phyloP scores from a whole-genome alignment of 2,888 invertebrate genomes.

The Pandemis heparana region DNA sequence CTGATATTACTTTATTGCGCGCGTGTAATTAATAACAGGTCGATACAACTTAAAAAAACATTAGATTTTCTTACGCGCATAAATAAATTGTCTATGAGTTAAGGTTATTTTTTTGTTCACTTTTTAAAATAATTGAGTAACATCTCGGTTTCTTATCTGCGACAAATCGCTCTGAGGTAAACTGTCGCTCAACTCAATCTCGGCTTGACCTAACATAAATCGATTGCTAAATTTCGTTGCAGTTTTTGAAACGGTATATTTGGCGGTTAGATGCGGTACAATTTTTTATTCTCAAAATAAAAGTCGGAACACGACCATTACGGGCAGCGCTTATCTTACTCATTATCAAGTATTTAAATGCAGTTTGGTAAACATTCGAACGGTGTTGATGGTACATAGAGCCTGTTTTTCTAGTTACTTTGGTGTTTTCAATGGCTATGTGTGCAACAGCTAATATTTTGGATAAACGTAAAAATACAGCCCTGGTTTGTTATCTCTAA shows the following conservation, averaged over 20 bases:
- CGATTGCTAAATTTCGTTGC: slow-evolving; percentile 65
- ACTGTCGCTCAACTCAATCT: slow-evolving; percentile 51
- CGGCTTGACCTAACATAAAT: slow-evolving; percentile 60
- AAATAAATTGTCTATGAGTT: slow-evolving; percentile 16
- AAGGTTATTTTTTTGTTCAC: slow-evolving; percentile 34
- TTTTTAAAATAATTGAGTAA: slow-evolving; percentile 58
- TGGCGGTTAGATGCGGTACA: slow-evolving; percentile 53
- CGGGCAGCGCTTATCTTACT: neutral
- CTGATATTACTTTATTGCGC: slow-evolving; percentile 48
- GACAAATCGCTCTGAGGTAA: slow-evolving; percentile 66
- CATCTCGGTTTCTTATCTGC: slow-evolving; percentile 58
- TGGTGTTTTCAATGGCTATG: neutral
- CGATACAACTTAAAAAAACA: slow-evolving; percentile 31
- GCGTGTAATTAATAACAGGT: slow-evolving; percentile 39
- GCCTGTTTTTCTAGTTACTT: slow-evolving; percentile 12
- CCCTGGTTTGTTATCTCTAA: slow-evolving; percentile 58
- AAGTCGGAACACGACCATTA: slow-evolving; percentile 22
- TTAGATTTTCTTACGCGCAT: slow-evolving; percentile 24
- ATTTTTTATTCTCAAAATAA: slow-evolving; percentile 47
- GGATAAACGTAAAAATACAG: slow-evolving; percentile 55
- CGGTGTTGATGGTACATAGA: slow-evolving; percentile 4
- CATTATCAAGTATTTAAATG: slow-evolving; percentile 3
- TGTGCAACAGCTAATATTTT: slow-evolving; percentile 57
- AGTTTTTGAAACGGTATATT: slow-evolving; percentile 55
- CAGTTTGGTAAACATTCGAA: slow-evolving; percentile 19